Conservation (phyloP, 2,797 vertebrate genomes). For the Phrynocephalus forsythii region DNA sequence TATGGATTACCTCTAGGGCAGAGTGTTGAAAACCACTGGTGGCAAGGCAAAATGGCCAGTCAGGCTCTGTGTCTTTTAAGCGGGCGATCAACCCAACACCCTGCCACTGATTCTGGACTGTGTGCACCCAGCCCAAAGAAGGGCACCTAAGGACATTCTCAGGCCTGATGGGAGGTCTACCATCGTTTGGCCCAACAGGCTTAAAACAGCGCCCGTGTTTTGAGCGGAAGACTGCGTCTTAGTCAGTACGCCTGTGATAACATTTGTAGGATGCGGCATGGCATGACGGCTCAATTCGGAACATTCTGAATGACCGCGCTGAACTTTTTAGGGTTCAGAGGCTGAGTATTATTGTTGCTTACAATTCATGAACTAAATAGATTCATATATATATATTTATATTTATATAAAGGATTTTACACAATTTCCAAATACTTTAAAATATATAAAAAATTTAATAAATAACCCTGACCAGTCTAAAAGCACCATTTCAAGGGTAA, state of each 20-base stretch:
- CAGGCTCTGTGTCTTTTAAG: too few species aligned
- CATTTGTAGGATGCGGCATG: constrained; percentile 69
- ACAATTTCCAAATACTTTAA: constrained; percentile 87
- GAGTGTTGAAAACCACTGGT: too few species aligned
- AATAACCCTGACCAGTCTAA: constrained; percentile 93
- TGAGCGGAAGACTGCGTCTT: constrained; percentile 59
- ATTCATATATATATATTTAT: constrained; percentile 75
- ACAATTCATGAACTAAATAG: constrained; percentile 84
- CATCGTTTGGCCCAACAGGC: constrained; percentile 1
- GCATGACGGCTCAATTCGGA: constrained; percentile 72
- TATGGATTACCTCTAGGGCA: too few species aligned
- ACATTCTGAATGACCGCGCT: constrained; percentile 85
- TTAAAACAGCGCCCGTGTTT: constrained; percentile 1
- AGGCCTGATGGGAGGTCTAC: constrained; percentile 40
- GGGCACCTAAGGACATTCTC: too few species aligned
- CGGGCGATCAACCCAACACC: too few species aligned
- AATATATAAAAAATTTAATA: constrained; percentile 88
- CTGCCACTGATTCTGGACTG: too few species aligned
- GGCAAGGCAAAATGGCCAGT: too few species aligned
- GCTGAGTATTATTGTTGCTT: constrained; percentile 83
- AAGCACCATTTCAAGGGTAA: constrained; percentile 92
- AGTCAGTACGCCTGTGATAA: constrained; percentile 62
- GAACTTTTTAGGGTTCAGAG: constrained; percentile 82
- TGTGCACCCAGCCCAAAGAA: too few species aligned
- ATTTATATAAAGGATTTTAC: constrained; percentile 85